Percentiles rank a stretch among this genome's conserved stretches.
These are phyloP conservation scores for Bambusicola thoracicus DNA, from an alignment of 2,113 vertebrate genomes.

Conservation along the genomic window DNA sequence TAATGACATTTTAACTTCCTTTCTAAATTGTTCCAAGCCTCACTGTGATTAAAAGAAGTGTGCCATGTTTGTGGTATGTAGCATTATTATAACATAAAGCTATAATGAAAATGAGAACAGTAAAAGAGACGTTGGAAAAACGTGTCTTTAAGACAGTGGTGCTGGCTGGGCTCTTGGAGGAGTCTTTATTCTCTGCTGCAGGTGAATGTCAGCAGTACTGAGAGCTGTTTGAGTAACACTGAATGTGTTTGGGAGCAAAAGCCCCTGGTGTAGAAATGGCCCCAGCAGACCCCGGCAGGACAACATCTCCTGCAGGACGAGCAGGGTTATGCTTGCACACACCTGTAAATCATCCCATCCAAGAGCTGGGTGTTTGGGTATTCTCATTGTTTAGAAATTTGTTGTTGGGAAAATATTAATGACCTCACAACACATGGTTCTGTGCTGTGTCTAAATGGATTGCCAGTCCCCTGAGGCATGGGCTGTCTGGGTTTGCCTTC, in stretches of 20 bases:
- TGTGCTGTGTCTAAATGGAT: not conserved
- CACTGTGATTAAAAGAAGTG: not conserved
- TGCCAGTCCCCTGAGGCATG: constrained; percentile 33
- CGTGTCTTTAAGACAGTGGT: not conserved
- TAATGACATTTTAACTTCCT: not conserved
- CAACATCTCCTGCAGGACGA: not conserved
- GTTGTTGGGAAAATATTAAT: constrained; percentile 9
- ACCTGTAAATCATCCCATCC: not conserved
- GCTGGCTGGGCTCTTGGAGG: not conserved
- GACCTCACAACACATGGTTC: not conserved
- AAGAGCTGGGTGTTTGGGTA: not conserved
- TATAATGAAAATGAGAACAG: not conserved
- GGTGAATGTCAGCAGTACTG: not conserved
- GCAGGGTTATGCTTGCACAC: not conserved
- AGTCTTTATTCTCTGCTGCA: not conserved
- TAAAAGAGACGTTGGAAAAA: not conserved
- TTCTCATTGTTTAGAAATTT: constrained; percentile 39
- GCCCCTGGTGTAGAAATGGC: not conserved
- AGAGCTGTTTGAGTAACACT: not conserved
- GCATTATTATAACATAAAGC: not conserved
- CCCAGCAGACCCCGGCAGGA: not conserved
- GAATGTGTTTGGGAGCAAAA: fast-evolving
- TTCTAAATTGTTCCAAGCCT: not conserved
- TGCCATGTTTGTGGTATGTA: not conserved
- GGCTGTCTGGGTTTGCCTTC: constrained; percentile 22